Evolutionary conservation across 2,797 vertebrate genomes (phyloP).

Genomic region (Eupleurogrammus muticus): DNA sequence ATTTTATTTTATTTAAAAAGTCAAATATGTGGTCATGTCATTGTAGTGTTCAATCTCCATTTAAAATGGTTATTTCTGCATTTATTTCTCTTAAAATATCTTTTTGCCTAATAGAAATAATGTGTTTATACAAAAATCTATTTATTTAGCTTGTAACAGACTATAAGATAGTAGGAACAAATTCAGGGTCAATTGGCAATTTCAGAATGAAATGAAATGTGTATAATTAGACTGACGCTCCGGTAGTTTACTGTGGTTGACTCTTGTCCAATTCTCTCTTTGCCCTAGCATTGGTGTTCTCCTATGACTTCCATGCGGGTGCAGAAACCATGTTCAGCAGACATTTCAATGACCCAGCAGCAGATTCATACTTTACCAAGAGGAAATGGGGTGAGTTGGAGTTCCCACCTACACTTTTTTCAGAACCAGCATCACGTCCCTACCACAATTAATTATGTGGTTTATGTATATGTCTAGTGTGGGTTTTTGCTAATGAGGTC

Average conservation of each 20-base stretch:
- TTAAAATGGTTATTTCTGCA: neutral
- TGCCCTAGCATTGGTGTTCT: constrained; percentile 94
- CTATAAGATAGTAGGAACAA: neutral
- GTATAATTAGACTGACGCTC: neutral
- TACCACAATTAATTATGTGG: constrained; percentile 14
- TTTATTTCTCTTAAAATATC: neutral
- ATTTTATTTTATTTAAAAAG: neutral
- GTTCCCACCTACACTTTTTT: neutral
- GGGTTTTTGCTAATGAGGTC: constrained; percentile 20
- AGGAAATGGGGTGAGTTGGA: constrained; percentile 96
- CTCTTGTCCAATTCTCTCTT: constrained; percentile 15
- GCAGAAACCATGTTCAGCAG: constrained; percentile 99
- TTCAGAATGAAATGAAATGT: neutral
- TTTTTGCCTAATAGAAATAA: no score
- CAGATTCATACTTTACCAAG: constrained; percentile 98
- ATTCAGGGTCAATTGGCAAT: neutral
- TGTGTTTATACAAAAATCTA: no score
- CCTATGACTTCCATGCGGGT: constrained; percentile 98
- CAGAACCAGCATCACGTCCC: constrained; percentile 3
- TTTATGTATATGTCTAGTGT: constrained; percentile 23
- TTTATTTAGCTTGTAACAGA: neutral
- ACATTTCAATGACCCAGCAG: constrained; percentile 97
- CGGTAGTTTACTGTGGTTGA: neutral
- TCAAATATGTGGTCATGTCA: neutral
- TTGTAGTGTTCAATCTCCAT: neutral